Evolutionary conservation across 2,888 invertebrate species (phyloP), one percentile per base, ranked within the genome.

Genomic region (Macaria notata): DNA sequence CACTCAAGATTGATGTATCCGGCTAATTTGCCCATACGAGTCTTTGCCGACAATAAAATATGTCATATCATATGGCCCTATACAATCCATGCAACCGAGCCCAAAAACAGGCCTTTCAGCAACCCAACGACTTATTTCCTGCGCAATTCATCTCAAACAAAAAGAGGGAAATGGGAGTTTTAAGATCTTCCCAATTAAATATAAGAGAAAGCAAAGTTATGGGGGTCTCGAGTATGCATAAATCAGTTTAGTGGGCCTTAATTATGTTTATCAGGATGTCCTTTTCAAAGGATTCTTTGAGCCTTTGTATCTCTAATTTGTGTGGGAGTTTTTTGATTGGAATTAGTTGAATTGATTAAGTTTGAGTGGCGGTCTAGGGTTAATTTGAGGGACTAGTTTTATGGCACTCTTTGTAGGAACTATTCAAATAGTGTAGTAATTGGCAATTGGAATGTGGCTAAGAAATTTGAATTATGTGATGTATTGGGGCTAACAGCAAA

Each of bases 11-110:
- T 87, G 89, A 88, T 84, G 88, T 89, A 88, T 90, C 90, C 90
- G 81, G 79, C 89, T 90, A 90, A 90, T 90, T 90, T 89, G 86
- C 81, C 83, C 87, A 79, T 76, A 78, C 75, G 68, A 74, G 73
- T 76, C 73, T 70, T 69, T 59, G 71, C 71, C 68, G 69, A 76
- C 83, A 87, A 87, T 88, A 86, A 88, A 86, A 85, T 85, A 86
- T 85, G 88, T 88, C 89, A 90, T 89, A 88, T 89, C 84, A 80
- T 83, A 84, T 84, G 70, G 81, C 83, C 72, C 75, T 75, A 84
- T 80, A 62, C 70, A 71, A 69, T 72, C 67, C 76, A 71, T 84
- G 80, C 81, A 81, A 81, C 72, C 73, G 81, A 86, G 75, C 79
- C 78, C 80, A 83, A 86, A 88, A 87, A 88, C 83, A 84, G 72